Base-by-base conservation (phyloP, 2,113 vertebrate species). In the Percopsis transmontana region DNA sequence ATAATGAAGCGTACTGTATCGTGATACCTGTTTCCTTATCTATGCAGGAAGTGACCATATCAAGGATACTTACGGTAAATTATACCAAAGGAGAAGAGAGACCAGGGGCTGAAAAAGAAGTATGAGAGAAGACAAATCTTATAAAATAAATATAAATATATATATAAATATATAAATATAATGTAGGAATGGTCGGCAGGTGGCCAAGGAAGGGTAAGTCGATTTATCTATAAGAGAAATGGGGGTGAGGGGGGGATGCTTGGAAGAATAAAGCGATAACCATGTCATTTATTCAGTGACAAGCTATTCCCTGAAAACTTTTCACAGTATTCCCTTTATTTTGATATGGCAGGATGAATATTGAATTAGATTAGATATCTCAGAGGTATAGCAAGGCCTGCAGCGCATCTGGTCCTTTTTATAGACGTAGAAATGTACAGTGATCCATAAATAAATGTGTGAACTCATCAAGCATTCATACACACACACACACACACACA, bases 391-490 rank as follows among this genome's bases (percentile, higher is more conserved):
- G 24, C 72, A 76, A 57, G 58, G 68, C 50, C 68, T 66, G 39
- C 40, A 55, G 69, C 11, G 1, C 62, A 75, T 65, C 56, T 69
- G 18, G 58, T 70, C 61, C 53, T 75, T 74, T 70, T 80, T 66
- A 82, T 64, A 58, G 59, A 67, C 72, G 66, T 48, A 18, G 19
- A 77, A 75, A 68, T 76, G 47, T 76, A 79, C 61, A 62, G 67
- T 74, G 58, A 81, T 69, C 63, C 57, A 58, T 75, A 53, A 80
- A 65, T 66, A 75, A 57, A 69, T 58, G 42, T 12, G 42, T 45
- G 11, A 45, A 45, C 42, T 0, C n/a, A 24, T 6, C 12, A 6
- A 14, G 38, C 38, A 57, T 33, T 38, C 53, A 33, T 14, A 27
- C 4, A 4, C 14, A 27, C 7, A 6, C 23, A 2, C 23, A 27